These are phyloP conservation scores for Geotrupes spiniger DNA, from an alignment of 2,888 invertebrate species.

Conservation along the genomic window DNA sequence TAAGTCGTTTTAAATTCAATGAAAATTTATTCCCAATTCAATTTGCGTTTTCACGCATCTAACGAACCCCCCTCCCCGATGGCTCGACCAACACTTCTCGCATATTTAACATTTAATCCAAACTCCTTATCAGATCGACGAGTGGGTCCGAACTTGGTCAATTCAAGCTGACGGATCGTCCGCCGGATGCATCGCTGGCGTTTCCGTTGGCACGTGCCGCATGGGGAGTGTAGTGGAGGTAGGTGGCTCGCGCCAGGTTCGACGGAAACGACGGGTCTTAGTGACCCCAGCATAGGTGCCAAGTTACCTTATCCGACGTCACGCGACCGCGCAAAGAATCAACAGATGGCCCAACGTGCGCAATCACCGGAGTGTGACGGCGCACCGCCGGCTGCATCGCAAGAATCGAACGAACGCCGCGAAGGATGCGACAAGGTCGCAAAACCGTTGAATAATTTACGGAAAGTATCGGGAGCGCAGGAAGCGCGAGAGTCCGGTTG, in stretches of 20 bases:
- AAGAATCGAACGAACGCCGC: not conserved
- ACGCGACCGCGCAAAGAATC: slow-evolving; percentile 10
- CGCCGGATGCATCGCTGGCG: slow-evolving; percentile 25
- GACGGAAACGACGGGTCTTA: slow-evolving; percentile 23
- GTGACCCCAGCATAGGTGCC: slow-evolving; percentile 16
- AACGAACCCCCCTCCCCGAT: too few species aligned
- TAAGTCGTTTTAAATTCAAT: too few species aligned
- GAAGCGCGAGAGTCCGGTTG: too few species aligned
- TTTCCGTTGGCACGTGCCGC: slow-evolving; percentile 42
- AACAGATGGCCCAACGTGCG: slow-evolving; percentile 22
- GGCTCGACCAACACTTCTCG: too few species aligned
- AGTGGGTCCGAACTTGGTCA: too few species aligned
- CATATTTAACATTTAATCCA: too few species aligned
- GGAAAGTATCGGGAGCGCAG: too few species aligned
- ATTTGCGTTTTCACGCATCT: too few species aligned
- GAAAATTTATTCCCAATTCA: too few species aligned
- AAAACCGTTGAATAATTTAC: too few species aligned
- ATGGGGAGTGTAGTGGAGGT: slow-evolving; percentile 20
- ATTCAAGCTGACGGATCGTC: too few species aligned
- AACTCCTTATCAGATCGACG: too few species aligned
- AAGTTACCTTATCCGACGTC: slow-evolving; percentile 9
- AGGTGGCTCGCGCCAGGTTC: slow-evolving; percentile 28
- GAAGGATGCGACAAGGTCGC: not conserved
- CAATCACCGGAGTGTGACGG: slow-evolving; percentile 16
- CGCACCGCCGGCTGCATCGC: not conserved